phyloP scores from a whole-genome alignment of 1,140 invertebrate genomes.

The Brachystomella parvula region DNA sequence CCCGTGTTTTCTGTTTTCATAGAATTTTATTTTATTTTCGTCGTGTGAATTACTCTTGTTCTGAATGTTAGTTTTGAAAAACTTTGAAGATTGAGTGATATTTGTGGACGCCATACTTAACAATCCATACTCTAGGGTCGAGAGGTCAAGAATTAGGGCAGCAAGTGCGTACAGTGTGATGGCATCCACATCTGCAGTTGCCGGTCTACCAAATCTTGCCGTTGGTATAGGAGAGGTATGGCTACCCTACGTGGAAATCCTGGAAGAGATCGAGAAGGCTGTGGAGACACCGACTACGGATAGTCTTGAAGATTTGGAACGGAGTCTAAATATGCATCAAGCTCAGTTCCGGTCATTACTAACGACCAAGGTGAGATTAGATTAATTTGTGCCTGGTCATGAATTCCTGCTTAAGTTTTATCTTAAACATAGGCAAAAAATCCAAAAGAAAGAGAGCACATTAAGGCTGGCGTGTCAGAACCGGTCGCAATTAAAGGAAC shows the following conservation, averaged over 20 bases:
- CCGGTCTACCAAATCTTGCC: too few species aligned
- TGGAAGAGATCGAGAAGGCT: conserved; percentile 61
- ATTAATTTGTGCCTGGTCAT: background rate
- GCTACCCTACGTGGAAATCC: conserved; percentile 76
- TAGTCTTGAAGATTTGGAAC: conserved; percentile 67
- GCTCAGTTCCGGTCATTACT: conserved; percentile 80
- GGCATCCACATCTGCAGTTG: too few species aligned
- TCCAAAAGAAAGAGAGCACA: conserved; percentile 58
- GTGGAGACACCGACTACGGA: conserved; percentile 56
- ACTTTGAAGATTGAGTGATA: too few species aligned
- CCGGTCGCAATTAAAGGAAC: conserved; percentile 62
- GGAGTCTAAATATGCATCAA: conserved; percentile 67
- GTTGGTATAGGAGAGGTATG: conserved; percentile 63
- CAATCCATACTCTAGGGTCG: too few species aligned
- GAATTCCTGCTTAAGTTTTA: conserved; percentile 1
- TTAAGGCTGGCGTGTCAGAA: conserved; percentile 63
- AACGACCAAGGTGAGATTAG: conserved; percentile 66
- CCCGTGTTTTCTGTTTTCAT: too few species aligned
- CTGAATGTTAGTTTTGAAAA: too few species aligned
- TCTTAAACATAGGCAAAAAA: conserved; percentile 22
- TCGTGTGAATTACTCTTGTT: too few species aligned
- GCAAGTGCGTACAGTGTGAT: too few species aligned
- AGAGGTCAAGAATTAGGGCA: too few species aligned
- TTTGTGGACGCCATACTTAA: too few species aligned
- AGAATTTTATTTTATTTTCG: too few species aligned